Evolutionary conservation across 1,140 invertebrate species (phyloP).

Genomic region (Bradysia coprophila): DNA sequence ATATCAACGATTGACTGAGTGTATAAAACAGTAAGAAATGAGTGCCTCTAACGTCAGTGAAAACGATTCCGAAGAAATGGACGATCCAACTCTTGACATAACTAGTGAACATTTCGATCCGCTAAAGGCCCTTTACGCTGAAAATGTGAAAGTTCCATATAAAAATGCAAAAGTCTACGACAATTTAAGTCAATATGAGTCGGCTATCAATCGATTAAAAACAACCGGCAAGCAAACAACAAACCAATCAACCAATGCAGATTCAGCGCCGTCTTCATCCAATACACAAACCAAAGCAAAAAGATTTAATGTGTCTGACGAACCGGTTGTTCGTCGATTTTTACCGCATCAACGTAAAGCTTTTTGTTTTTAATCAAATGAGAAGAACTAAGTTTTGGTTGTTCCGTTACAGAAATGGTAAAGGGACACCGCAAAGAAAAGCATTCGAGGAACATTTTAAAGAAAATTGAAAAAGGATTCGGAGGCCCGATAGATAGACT

Average conservation of each 20-base stretch:
- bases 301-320: background rate
- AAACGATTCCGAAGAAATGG: background rate
- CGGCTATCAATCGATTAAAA: slow-evolving; percentile 24
- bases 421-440: slow-evolving; percentile 7
- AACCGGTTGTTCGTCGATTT: slow-evolving; percentile 1
- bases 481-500: slow-evolving; percentile 42
- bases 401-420: slow-evolving; percentile 13
- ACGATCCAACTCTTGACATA: slow-evolving; percentile 30
- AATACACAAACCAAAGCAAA: background rate
- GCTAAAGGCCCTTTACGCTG: slow-evolving; percentile 38
- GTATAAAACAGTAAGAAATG: background rate
- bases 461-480: slow-evolving; percentile 32
- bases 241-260: slow-evolving; percentile 12
- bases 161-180: slow-evolving; percentile 35
- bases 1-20: too few species aligned
- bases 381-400: too few species aligned
- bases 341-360: slow-evolving; percentile 6
- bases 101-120: slow-evolving; percentile 46
- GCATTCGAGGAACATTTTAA: slow-evolving; percentile 34
- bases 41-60: background rate
- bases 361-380: too few species aligned
- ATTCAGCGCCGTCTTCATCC: slow-evolving; percentile 18
- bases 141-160: slow-evolving; percentile 29
- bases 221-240: background rate
- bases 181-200: slow-evolving; percentile 25